Conservation (phyloP, 2,797 vertebrate species). For the Ctenopoma kingsleyae region DNA sequence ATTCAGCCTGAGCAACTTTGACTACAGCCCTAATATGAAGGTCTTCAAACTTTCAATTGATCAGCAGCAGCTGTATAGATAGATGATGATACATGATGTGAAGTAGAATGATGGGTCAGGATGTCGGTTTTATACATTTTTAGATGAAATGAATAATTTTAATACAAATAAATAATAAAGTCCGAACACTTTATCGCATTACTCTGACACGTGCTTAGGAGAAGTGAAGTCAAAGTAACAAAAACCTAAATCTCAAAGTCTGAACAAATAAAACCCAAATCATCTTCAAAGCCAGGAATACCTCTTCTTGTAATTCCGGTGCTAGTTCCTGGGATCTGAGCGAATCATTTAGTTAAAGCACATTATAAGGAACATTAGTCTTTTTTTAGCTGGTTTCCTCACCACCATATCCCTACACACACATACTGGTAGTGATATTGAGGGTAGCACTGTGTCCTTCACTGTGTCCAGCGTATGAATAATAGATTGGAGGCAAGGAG, state of each 20-base stretch:
- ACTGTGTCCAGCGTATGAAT: conserved; percentile 76
- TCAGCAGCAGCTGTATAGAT: no score
- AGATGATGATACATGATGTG: no score
- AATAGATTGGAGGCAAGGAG: conserved; percentile 86
- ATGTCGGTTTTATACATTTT: no score
- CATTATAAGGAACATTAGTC: conserved; percentile 6
- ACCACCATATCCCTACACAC: background rate
- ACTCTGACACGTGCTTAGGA: background rate
- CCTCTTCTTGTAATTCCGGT: background rate
- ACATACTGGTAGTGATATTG: conserved; percentile 23
- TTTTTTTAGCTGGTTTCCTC: background rate
- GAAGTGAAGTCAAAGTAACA: no score
- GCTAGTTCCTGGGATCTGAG: conserved; percentile 2
- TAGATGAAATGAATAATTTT: no score
- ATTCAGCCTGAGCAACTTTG: no score
- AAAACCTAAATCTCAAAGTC: no score
- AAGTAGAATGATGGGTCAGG: no score
- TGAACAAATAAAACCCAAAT: no score
- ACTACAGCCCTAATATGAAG: no score
- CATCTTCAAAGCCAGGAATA: background rate
- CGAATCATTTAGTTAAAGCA: conserved; percentile 24
- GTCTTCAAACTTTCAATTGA: no score
- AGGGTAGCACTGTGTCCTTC: conserved; percentile 65
- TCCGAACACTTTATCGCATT: background rate
- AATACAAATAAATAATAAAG: no score